A percentile compares a stretch with the other conserved stretches of the same genome.
Evolutionary conservation across 1,140 invertebrate genomes (phyloP).

Genomic region (Temnothorax nylanderi): DNA sequence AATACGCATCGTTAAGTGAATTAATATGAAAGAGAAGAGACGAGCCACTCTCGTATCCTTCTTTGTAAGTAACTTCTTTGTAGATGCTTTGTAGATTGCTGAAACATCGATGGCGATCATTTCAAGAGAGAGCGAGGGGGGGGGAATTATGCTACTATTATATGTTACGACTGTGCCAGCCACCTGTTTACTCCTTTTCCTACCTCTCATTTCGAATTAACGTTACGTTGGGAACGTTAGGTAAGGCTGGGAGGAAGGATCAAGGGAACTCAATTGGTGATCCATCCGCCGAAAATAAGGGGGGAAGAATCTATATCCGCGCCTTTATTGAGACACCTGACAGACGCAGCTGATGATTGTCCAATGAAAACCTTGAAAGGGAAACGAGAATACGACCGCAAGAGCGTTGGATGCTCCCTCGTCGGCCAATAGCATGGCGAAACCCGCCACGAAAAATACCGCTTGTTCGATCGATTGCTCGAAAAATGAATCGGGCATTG

Average conservation of each 20-base stretch:
- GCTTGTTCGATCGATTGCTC: conserved; percentile 22
- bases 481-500: conserved; percentile 26
- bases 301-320: conserved; percentile 60
- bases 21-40: background rate
- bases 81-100: conserved; percentile 12
- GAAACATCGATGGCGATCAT: conserved; percentile 18
- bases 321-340: conserved; percentile 70
- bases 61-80: background rate
- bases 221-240: background rate
- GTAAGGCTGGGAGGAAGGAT: conserved; percentile 1
- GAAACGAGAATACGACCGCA: conserved; percentile 63
- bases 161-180: conserved; percentile 46
- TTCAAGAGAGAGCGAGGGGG: background rate
- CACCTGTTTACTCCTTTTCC: conserved; percentile 56
- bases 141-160: conserved; percentile 37
- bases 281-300: conserved; percentile 58
- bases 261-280: conserved; percentile 32
- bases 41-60: background rate
- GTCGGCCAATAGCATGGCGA: conserved; percentile 52
- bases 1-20: background rate
- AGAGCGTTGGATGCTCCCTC: conserved; percentile 46
- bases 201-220: conserved; percentile 40
- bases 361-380: conserved; percentile 64
- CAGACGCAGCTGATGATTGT: conserved; percentile 71
- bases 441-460: conserved; percentile 14